These are phyloP conservation scores for Wiebesia pumilae DNA, from an alignment of 1,140 invertebrate species.

Conservation along the genomic window DNA sequence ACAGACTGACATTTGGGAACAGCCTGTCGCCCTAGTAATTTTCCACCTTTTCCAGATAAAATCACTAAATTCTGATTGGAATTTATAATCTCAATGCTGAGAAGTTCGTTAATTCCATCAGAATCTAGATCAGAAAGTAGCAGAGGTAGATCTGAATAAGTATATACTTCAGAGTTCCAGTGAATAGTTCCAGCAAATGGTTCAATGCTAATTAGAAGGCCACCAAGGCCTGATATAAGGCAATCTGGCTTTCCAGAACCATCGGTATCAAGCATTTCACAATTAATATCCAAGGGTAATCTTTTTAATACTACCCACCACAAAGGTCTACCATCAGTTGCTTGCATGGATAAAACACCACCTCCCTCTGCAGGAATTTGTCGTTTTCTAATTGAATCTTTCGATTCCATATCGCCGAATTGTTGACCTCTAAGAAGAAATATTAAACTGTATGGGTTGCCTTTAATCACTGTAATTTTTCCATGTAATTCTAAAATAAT, in stretches of 20 bases:
- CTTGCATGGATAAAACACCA: slow-evolving; percentile 71
- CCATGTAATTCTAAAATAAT: slow-evolving; percentile 79
- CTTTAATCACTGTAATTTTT: slow-evolving; percentile 80
- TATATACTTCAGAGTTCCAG: slow-evolving; percentile 77
- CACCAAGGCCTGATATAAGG: slow-evolving; percentile 81
- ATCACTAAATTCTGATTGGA: slow-evolving; percentile 77
- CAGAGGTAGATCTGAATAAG: slow-evolving; percentile 81
- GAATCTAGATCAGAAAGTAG: slow-evolving; percentile 83
- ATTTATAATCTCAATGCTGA: slow-evolving; percentile 76
- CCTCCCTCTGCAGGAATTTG: slow-evolving; percentile 72
- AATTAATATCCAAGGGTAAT: slow-evolving; percentile 82
- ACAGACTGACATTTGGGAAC: slow-evolving; percentile 71
- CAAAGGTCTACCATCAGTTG: slow-evolving; percentile 76
- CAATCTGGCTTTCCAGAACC: slow-evolving; percentile 82
- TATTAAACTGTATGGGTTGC: slow-evolving; percentile 81
- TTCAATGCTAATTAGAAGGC: slow-evolving; percentile 81
- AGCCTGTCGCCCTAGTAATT: slow-evolving; percentile 65
- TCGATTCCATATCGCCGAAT: slow-evolving; percentile 76
- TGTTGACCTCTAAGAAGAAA: slow-evolving; percentile 79
- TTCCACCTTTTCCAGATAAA: slow-evolving; percentile 79
- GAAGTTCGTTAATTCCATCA: slow-evolving; percentile 81
- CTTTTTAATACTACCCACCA: slow-evolving; percentile 80
- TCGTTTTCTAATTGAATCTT: slow-evolving; percentile 67
- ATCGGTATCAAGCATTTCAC: slow-evolving; percentile 82
- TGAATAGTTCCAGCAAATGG: slow-evolving; percentile 80